Evolutionary conservation across 2,888 invertebrate species (phyloP), one percentile per base, ranked within the genome.

Genomic region (Diploptera punctata): DNA sequence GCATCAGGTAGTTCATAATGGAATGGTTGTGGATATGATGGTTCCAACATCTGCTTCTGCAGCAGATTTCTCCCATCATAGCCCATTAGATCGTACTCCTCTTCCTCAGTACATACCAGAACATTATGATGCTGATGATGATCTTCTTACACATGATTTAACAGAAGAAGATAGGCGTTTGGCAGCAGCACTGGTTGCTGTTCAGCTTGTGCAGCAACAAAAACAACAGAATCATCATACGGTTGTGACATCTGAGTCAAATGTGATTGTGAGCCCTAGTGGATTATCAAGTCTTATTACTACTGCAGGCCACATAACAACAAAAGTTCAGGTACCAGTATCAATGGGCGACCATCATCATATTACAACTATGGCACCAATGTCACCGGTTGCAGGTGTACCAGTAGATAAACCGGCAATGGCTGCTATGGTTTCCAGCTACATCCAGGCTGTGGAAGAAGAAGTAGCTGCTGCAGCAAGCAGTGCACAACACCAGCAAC

Each of bases 101-200:
- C 47, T 72, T 31, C 73, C 70, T 18, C 73, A 73, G 33, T 75
- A 74, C 33, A 73, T 75, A 16, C 67, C 75, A 24, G 75, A 75
- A 24, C 71, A 73, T 13, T 75, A 74, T 52, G 74, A 74, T 54
- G 70, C 72, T 38, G 77, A 78, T 18, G 77, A 78, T 69, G 78
- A 80, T 73, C 71, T 79, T 43, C 71, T 80, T 67, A 70, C 79
- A 24, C 77, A 78, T 75, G 85, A 85, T 77, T 80, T 87, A 67
- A 85, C 86, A 10, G 87, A 89, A 80, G 89, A 89, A 77, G 89
- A 89, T 77, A 81, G 88, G 68, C 85, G 86, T 79, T 80, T 89
- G 73, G 89, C 88, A 3, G 88, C 88, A 43, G 88, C 89, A 26
- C 80, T 89, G 68, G 88, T 89, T 19, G 88, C 88, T 9, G 88